Percentiles rank a stretch among this genome's conserved stretches.
phyloP scores from a whole-genome alignment of 1,140 invertebrate genomes.

The Phthorimaea operculella region DNA sequence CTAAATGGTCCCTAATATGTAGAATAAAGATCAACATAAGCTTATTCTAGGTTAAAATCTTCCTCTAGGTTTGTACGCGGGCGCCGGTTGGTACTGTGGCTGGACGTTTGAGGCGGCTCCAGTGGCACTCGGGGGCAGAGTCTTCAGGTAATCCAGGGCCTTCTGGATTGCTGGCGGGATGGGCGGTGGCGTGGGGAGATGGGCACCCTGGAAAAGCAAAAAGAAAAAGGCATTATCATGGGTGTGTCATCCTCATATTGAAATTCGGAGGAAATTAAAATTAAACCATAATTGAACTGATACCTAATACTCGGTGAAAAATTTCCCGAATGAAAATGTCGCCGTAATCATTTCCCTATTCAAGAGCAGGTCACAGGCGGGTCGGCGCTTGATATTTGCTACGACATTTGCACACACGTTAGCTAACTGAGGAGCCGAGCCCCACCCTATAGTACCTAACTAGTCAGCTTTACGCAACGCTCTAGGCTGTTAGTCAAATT shows the following conservation, averaged over 20 bases:
- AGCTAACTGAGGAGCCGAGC: slow-evolving; percentile 30
- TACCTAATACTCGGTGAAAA: too few relatives aligned
- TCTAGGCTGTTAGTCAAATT: too few relatives aligned
- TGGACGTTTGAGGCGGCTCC: slow-evolving; percentile 34
- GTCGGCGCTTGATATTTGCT: slow-evolving; percentile 52
- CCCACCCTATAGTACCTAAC: background rate
- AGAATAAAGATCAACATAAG: background rate
- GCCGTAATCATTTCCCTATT: slow-evolving; percentile 27
- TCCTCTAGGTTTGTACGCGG: slow-evolving; percentile 26
- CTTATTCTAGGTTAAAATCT: slow-evolving; percentile 22
- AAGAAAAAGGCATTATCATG: too few relatives aligned
- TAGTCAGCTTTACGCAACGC: slow-evolving; percentile 34
- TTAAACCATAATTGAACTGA: too few relatives aligned
- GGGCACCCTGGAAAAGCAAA: slow-evolving; percentile 63
- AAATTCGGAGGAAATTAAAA: too few relatives aligned
- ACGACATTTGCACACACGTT: slow-evolving; percentile 52
- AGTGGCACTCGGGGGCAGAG: slow-evolving; percentile 53
- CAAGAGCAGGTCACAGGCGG: slow-evolving; percentile 33
- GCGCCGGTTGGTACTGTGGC: slow-evolving; percentile 33
- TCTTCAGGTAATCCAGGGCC: slow-evolving; percentile 72
- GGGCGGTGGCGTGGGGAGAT: slow-evolving; percentile 76
- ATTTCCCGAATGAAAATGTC: slow-evolving; percentile 8
- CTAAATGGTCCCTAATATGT: too few relatives aligned
- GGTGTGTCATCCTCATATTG: too few relatives aligned
- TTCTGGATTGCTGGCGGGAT: slow-evolving; percentile 73